A percentile compares a stretch with the other conserved stretches of the same genome.
These are phyloP conservation scores for Exephanes ischioxanthus DNA, from an alignment of 2,888 invertebrate genomes.

Conservation along the genomic window DNA sequence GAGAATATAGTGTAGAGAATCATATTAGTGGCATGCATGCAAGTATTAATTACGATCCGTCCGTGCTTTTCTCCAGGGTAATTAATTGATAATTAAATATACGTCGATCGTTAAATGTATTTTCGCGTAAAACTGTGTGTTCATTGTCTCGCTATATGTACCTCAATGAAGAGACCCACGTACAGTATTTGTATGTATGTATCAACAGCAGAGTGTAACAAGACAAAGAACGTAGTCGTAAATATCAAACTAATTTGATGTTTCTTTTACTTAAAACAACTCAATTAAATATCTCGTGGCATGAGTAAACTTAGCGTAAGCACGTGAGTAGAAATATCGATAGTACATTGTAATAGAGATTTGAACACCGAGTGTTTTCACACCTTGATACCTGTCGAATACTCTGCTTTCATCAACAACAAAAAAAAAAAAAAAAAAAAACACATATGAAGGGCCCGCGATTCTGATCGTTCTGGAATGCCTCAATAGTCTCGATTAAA, in stretches of 20 bases:
- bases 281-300: slow-evolving; percentile 48
- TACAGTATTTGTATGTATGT: slow-evolving; percentile 18
- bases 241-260: slow-evolving; percentile 65
- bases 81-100: slow-evolving; percentile 44
- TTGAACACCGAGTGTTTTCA: slow-evolving; percentile 20
- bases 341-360: slow-evolving; percentile 26
- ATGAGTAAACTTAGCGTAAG: slow-evolving; percentile 43
- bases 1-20: slow-evolving; percentile 22
- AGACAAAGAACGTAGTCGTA: slow-evolving; percentile 49
- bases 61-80: slow-evolving; percentile 48
- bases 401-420: slow-evolving; percentile 63
- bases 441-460: slow-evolving; percentile 33
- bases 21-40: slow-evolving; percentile 49
- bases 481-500: neutral
- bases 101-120: slow-evolving; percentile 35
- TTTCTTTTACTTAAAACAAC: slow-evolving; percentile 21
- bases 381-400: slow-evolving; percentile 70
- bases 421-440: slow-evolving; percentile 28
- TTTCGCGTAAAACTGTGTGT: slow-evolving; percentile 6
- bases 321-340: slow-evolving; percentile 27
- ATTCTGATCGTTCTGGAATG: slow-evolving; percentile 32
- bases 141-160: neutral
- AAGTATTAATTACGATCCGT: slow-evolving; percentile 49
- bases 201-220: slow-evolving; percentile 23
- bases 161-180: neutral